Evolutionary conservation across 2,113 vertebrate genomes (phyloP).

Genomic region (Eurypyga helias): DNA sequence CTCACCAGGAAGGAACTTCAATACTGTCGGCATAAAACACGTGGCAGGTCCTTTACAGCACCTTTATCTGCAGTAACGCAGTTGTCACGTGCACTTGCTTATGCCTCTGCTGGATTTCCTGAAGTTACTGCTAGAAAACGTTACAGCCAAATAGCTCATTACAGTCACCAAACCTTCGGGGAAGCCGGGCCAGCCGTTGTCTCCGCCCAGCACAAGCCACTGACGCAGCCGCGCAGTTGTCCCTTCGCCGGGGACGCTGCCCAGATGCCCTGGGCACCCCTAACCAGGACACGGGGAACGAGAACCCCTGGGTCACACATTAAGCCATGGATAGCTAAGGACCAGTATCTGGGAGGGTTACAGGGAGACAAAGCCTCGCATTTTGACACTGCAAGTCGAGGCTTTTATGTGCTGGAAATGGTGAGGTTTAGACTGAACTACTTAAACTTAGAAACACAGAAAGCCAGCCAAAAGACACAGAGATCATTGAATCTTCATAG

Average conservation of each 20-base stretch:
- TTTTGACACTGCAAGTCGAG: background rate
- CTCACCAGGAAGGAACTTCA: background rate
- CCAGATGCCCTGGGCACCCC: background rate
- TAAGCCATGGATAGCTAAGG: background rate
- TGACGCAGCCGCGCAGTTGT: background rate
- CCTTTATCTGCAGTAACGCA: background rate
- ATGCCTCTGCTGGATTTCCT: constrained; percentile 9
- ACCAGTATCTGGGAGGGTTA: background rate
- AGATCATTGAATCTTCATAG: constrained; percentile 11
- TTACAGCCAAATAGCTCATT: background rate
- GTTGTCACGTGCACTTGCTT: background rate
- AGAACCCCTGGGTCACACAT: background rate
- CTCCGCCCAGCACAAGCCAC: background rate
- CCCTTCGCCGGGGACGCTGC: background rate
- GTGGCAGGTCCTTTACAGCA: background rate
- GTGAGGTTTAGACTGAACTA: background rate
- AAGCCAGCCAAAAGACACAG: background rate
- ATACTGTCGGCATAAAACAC: background rate
- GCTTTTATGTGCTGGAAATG: background rate
- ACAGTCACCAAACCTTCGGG: background rate
- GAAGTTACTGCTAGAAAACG: background rate
- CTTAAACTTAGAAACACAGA: constrained; percentile 3
- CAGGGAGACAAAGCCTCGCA: background rate
- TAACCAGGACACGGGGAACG: background rate
- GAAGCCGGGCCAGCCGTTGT: background rate